Evolutionary conservation across 2,113 vertebrate genomes (phyloP).

Genomic region (Merops nubicus): DNA sequence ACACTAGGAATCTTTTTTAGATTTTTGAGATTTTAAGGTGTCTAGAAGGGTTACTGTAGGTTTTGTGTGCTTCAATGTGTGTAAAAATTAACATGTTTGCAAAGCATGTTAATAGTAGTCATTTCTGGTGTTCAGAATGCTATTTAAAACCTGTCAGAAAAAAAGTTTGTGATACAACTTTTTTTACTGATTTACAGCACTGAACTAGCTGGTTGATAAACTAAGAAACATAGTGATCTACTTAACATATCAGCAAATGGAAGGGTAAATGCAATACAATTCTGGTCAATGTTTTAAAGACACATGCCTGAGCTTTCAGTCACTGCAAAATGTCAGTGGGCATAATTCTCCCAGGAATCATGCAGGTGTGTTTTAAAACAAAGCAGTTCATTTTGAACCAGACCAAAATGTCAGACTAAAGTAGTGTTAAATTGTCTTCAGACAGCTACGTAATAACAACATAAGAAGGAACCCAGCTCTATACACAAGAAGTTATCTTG

Average conservation of each 20-base stretch:
- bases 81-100: no score
- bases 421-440: slow-evolving; percentile 13
- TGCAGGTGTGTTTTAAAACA: neutral
- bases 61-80: neutral
- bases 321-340: neutral
- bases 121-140: neutral
- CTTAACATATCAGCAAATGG: neutral
- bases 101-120: neutral
- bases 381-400: slow-evolving; percentile 25
- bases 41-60: neutral
- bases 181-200: neutral
- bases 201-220: neutral
- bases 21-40: neutral
- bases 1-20: neutral
- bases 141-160: neutral
- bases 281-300: neutral
- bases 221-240: neutral
- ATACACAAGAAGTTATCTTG: neutral
- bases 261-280: neutral
- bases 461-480: neutral
- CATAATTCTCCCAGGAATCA: neutral
- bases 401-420: slow-evolving; percentile 48
- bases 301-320: neutral
- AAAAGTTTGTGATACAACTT: no score
- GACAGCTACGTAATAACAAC: neutral